Evolutionary conservation across 2,888 invertebrate species (phyloP).

Genomic region (Ochropacha duplaris): DNA sequence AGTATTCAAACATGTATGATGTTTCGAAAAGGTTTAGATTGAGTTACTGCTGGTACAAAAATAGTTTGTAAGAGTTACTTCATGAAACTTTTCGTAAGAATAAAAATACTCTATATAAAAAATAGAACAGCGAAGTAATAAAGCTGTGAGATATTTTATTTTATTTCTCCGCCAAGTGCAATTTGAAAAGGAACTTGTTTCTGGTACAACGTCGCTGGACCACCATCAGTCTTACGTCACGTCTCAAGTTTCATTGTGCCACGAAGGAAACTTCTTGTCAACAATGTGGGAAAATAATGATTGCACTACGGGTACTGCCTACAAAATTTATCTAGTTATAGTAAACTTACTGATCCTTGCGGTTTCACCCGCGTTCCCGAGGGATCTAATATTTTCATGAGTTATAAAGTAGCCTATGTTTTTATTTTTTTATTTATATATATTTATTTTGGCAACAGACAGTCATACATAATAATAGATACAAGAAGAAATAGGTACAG

Average conservation of each 20-base stretch:
- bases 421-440: too few species aligned
- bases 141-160: constrained; percentile 30
- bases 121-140: constrained; percentile 18
- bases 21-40: neutral
- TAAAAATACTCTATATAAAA: too few species aligned
- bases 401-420: too few species aligned
- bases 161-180: constrained; percentile 40
- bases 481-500: too few species aligned
- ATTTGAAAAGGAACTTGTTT: constrained; percentile 43
- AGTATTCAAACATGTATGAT: constrained; percentile 18
- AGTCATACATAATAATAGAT: too few species aligned
- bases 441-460: too few species aligned
- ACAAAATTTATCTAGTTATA: too few species aligned
- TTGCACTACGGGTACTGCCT: too few species aligned
- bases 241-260: constrained; percentile 51
- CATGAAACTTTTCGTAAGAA: too few species aligned
- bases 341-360: too few species aligned
- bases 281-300: constrained; percentile 4
- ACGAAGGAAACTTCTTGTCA: neutral
- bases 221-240: constrained; percentile 44
- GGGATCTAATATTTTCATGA: too few species aligned
- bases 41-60: neutral
- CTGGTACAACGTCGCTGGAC: constrained; percentile 36
- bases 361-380: too few species aligned
- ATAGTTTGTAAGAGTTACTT: neutral